Percentiles rank a stretch among this genome's conserved stretches.
Conservation (phyloP, 2,113 vertebrate species). For the Pyxicephalus adspersus region DNA sequence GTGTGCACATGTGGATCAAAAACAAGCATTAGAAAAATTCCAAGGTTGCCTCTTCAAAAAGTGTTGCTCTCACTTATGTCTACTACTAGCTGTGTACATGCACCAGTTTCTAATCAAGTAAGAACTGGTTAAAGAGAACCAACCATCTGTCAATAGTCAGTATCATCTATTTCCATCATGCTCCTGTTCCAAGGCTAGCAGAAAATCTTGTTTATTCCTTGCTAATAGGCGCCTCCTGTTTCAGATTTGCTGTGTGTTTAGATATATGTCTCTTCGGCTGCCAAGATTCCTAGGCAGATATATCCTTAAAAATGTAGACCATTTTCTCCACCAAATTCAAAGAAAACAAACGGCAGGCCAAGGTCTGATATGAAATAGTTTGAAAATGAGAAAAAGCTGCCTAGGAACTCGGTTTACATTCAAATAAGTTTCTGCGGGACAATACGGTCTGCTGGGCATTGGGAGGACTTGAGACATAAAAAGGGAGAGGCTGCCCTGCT, state of each 20-base stretch:
- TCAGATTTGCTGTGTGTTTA: conserved; percentile 78
- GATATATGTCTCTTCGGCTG: conserved; percentile 71
- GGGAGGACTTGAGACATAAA: conserved; percentile 25
- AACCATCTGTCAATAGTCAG: conserved; percentile 10
- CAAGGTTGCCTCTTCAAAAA: no score
- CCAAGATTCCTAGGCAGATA: conserved; percentile 79
- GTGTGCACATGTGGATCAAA: no score
- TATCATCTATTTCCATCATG: conserved; percentile 37
- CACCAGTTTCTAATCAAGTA: neutral
- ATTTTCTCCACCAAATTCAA: conserved; percentile 72
- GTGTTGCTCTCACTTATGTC: no score
- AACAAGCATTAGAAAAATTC: no score
- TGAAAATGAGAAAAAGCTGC: conserved; percentile 84
- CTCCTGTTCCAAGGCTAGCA: conserved; percentile 33
- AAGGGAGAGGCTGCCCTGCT: conserved; percentile 40
- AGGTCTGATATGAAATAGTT: conserved; percentile 76
- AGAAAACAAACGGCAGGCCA: conserved; percentile 73
- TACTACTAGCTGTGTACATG: neutral
- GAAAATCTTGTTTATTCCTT: conserved; percentile 68
- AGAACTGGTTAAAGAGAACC: conserved; percentile 9
- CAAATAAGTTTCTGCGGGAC: conserved; percentile 64
- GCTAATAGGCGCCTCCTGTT: conserved; percentile 77
- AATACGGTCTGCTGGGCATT: conserved; percentile 45
- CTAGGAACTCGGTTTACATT: conserved; percentile 72
- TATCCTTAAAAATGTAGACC: conserved; percentile 74